These are phyloP conservation scores for Pandemis cinnamomeana DNA, from an alignment of 2,888 invertebrate genomes.

Conservation along the genomic window DNA sequence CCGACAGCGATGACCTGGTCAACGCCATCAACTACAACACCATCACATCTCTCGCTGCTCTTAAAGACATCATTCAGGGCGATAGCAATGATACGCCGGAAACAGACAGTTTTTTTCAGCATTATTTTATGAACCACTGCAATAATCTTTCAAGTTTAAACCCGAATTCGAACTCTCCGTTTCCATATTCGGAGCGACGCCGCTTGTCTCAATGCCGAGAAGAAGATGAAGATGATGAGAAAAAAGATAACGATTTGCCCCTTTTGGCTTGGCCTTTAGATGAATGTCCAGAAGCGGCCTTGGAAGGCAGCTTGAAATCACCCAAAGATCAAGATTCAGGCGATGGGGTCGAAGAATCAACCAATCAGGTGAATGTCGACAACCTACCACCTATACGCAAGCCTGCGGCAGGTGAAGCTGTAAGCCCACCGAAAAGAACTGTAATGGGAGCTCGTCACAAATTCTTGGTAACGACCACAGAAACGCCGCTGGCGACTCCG, in stretches of 20 bases:
- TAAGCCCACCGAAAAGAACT: slow-evolving; percentile 67
- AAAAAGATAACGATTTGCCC: slow-evolving; percentile 61
- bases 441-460: slow-evolving; percentile 77
- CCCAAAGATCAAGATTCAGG: slow-evolving; percentile 48
- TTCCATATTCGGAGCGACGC: slow-evolving; percentile 85
- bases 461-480: slow-evolving; percentile 73
- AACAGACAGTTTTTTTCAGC: slow-evolving; percentile 87
- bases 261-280: slow-evolving; percentile 52
- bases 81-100: slow-evolving; percentile 84
- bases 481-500: slow-evolving; percentile 62
- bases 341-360: slow-evolving; percentile 47
- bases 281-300: slow-evolving; percentile 49
- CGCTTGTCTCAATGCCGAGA: slow-evolving; percentile 92
- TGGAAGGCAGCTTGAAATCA: slow-evolving; percentile 48
- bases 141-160: slow-evolving; percentile 88
- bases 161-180: slow-evolving; percentile 67
- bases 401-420: slow-evolving; percentile 55
- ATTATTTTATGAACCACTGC: slow-evolving; percentile 90
- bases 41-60: slow-evolving; percentile 87
- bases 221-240: slow-evolving; percentile 91
- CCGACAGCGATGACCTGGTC: slow-evolving; percentile 86
- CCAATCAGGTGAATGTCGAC: slow-evolving; percentile 47
- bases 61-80: slow-evolving; percentile 87
- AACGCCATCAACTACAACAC: slow-evolving; percentile 89
- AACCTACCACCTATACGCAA: slow-evolving; percentile 21